Conservation (phyloP, 2,113 vertebrate genomes). For the Hydrolagus affinis region DNA sequence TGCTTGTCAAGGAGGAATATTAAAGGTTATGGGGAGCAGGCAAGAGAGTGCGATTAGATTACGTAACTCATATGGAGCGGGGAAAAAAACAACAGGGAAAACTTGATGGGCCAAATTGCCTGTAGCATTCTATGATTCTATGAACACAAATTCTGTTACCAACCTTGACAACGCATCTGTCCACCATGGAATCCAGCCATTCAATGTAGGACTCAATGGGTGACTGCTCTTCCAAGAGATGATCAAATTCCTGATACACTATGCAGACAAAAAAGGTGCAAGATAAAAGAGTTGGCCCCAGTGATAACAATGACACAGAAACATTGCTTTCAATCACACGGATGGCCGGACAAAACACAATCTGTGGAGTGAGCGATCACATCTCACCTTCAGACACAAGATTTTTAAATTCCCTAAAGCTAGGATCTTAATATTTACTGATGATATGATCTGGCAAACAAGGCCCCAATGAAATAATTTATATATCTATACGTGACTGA, state of each 20-base stretch:
- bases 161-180: slow-evolving; percentile 94
- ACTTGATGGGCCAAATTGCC: not conserved
- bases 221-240: slow-evolving; percentile 89
- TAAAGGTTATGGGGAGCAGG: not conserved
- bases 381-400: not conserved
- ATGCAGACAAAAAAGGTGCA: slow-evolving; percentile 35
- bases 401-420: no score
- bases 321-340: not conserved
- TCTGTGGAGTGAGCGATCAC: no score
- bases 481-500: no score
- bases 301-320: not conserved
- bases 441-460: no score
- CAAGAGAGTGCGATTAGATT: not conserved
- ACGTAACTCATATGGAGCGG: not conserved
- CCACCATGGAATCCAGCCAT: slow-evolving; percentile 97
- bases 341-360: not conserved
- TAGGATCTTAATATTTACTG: no score
- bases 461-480: no score
- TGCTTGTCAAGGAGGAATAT: not conserved
- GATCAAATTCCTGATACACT: slow-evolving; percentile 98
- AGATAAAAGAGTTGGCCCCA: not conserved
- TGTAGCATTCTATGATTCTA: not conserved
- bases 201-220: slow-evolving; percentile 93
- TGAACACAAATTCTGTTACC: slow-evolving; percentile 42
- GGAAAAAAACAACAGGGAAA: not conserved